Evolutionary conservation across 2,888 invertebrate species (phyloP), one percentile per base, ranked within the genome.

Genomic region (Slavum lentiscoides): DNA sequence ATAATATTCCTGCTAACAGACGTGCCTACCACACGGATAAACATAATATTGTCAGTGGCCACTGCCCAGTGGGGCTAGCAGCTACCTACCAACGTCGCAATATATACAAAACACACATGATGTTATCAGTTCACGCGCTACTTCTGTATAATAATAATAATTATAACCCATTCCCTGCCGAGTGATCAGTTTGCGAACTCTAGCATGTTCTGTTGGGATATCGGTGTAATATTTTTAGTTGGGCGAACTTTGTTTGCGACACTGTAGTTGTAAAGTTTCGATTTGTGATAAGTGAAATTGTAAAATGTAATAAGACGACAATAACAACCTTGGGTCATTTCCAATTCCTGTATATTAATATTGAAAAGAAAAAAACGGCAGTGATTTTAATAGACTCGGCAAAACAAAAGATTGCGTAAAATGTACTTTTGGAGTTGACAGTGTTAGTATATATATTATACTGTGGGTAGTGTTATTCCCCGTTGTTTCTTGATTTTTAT

Each of bases 281-380:
- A 72, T 55, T 43, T 11, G 66, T 72, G 80, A 80, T 80, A 80
- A 80, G 62, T 66, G 43, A 80, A 70, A 64, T 62, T 43, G 43
- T 15, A 80, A 70, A 64, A 64, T 43, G 39, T 15, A 4, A 70
- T 30, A 30, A 62, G 61, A 72, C 58, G 62, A 80, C 72, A 80
- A 80, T 72, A 72, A 80, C 80, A 80, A 80, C 80, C 72, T 80
- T 80, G 80, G 70, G 80, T 72, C 43, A 17, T 43, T 70, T 70
- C 72, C 80, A 80, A 80, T 11, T 75, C 49, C 23, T 21, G 11
- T 30, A 30, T 67, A 72, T 66, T 70, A 70, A 69, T 77, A 53
- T 37, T 55, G n/a, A 61, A 61, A 53, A 43, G 21, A 17, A 49
- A 61, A 43, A 43, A 49, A 70, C 62, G 53, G 21, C 61, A n/a